These are phyloP conservation scores for Dendroctonus valens DNA, from an alignment of 1,140 invertebrate species.

Conservation along the genomic window DNA sequence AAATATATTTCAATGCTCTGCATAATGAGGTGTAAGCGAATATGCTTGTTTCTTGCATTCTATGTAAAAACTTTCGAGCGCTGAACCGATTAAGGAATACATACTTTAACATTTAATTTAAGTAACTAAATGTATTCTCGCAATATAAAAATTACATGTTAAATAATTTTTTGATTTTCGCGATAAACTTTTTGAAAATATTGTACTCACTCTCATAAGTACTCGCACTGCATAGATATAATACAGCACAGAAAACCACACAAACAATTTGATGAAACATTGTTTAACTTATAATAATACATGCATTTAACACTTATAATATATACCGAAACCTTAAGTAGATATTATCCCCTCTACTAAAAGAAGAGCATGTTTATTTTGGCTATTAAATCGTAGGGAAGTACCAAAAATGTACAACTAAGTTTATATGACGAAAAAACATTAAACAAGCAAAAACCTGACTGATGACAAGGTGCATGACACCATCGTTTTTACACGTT, in stretches of 20 bases:
- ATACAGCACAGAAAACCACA: constrained; percentile 2
- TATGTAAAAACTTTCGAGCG: no score
- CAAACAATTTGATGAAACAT: constrained; percentile 7
- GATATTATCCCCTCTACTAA: constrained; percentile 8
- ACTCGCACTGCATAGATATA: background rate
- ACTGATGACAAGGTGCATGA: background rate
- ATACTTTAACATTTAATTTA: no score
- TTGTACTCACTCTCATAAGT: constrained; percentile 6
- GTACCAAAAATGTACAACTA: constrained; percentile 8
- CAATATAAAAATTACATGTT: no score
- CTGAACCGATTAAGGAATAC: no score
- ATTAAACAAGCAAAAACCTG: constrained; percentile 1
- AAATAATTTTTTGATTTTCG: no score
- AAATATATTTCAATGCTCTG: no score
- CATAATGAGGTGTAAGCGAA: no score
- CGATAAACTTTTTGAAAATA: no score
- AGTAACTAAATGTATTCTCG: no score
- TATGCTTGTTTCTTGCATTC: no score
- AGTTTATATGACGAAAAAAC: constrained; percentile 1
- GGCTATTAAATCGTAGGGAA: constrained; percentile 9
- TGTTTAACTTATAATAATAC: background rate
- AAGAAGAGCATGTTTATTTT: constrained; percentile 10
- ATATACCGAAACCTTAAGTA: constrained; percentile 6
- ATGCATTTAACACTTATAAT: background rate
- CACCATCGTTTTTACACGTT: constrained; percentile 1